Conservation (phyloP, 2,113 vertebrate genomes). For the Uria aalge region DNA sequence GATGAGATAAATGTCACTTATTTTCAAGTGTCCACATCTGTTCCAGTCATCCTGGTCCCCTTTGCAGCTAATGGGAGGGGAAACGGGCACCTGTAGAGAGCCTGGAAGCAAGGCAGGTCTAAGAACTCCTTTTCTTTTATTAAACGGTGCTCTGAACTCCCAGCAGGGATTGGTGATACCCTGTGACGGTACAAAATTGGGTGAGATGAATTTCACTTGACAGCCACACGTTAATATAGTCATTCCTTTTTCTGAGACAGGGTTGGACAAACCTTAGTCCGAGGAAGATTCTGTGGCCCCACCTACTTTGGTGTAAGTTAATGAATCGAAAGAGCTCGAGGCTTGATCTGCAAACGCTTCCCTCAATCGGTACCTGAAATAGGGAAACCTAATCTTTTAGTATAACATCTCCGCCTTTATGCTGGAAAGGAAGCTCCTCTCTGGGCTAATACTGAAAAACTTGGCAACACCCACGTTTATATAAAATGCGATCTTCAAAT, state of each 20-base stretch:
- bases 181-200: not conserved
- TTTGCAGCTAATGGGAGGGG: not conserved
- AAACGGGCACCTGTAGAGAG: not conserved
- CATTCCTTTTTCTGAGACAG: not conserved
- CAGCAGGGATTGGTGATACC: not conserved
- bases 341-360: not conserved
- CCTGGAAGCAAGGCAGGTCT: not conserved
- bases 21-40: not conserved
- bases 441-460: not conserved
- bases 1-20: not conserved
- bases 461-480: fast-evolving
- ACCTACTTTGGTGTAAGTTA: not conserved
- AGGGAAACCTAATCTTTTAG: not conserved
- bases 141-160: not conserved
- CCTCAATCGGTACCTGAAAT: not conserved
- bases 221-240: fast-evolving
- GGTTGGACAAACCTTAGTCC: not conserved
- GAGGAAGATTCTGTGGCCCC: not conserved
- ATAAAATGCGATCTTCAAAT: not conserved
- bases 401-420: not conserved
- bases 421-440: not conserved
- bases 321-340: not conserved
- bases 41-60: not conserved
- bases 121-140: not conserved
- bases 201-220: not conserved